Evolutionary conservation across 2,797 vertebrate genomes (phyloP).

Genomic region (Microchirus variegatus): DNA sequence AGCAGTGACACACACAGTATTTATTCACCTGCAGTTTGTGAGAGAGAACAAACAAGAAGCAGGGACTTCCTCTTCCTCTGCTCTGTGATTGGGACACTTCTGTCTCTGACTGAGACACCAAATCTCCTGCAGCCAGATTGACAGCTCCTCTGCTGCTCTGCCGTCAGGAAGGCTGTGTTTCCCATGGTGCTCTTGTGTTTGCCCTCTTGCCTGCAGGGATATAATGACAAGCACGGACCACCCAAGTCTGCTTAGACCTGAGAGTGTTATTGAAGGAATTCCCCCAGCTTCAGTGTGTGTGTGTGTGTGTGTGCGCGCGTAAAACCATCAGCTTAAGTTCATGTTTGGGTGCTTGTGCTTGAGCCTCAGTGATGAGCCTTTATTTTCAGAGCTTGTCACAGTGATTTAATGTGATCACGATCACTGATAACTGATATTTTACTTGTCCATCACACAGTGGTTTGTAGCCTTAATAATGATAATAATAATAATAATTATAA

Average conservation of each 20-base stretch:
- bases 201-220: conserved; percentile 69
- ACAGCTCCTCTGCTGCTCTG: conserved; percentile 55
- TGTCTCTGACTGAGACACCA: not conserved
- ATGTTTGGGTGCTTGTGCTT: conserved; percentile 41
- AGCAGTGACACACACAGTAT: conserved; percentile 37
- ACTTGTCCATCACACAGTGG: not conserved
- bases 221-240: conserved; percentile 80
- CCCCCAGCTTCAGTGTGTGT: conserved; percentile 46
- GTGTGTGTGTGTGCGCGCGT: conserved; percentile 21
- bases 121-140: conserved; percentile 39
- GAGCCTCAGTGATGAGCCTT: conserved; percentile 39
- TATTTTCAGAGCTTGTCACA: conserved; percentile 44
- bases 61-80: conserved; percentile 35
- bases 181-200: conserved; percentile 75
- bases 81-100: too few relatives aligned
- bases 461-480: not conserved
- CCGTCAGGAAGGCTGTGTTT: conserved; percentile 56
- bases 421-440: conserved; percentile 5
- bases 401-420: conserved; percentile 35
- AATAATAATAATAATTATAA: too few relatives aligned
- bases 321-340: conserved; percentile 49
- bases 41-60: conserved; percentile 45
- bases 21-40: conserved; percentile 30
- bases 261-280: conserved; percentile 69
- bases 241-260: conserved; percentile 74